phyloP scores from a whole-genome alignment of 2,113 vertebrate genomes.

The Centropristis striata region DNA sequence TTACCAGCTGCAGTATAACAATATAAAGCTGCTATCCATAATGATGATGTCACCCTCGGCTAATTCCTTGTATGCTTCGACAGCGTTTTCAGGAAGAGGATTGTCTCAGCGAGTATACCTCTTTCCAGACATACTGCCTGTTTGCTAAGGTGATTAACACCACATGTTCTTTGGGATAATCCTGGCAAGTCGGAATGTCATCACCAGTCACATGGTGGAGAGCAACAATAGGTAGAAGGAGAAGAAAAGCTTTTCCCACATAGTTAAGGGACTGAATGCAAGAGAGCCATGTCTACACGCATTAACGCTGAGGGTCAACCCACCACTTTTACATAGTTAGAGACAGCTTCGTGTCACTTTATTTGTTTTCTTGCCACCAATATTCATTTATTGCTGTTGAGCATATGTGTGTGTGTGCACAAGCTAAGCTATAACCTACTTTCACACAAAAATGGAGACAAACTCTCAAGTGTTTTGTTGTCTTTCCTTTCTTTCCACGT shows the following conservation, averaged over 20 bases:
- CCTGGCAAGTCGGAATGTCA: slow-evolving; percentile 46
- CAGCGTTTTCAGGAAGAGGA: slow-evolving; percentile 51
- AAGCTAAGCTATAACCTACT: background rate
- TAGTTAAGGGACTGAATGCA: background rate
- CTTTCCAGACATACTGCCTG: slow-evolving; percentile 52
- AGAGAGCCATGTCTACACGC: background rate
- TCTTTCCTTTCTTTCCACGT: background rate
- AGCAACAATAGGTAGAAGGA: slow-evolving; percentile 7
- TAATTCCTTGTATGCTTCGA: slow-evolving; percentile 69
- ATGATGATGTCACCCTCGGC: slow-evolving; percentile 66
- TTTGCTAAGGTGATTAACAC: slow-evolving; percentile 71
- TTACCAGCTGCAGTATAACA: slow-evolving; percentile 33
- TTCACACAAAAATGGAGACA: slow-evolving; percentile 3
- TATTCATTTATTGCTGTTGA: background rate
- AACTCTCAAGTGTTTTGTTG: slow-evolving; percentile 8
- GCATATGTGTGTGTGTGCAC: background rate
- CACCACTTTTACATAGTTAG: too few species aligned
- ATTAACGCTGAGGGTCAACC: too few species aligned
- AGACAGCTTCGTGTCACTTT: background rate
- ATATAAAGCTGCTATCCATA: slow-evolving; percentile 49
- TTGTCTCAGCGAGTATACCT: slow-evolving; percentile 44
- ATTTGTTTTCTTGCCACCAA: background rate
- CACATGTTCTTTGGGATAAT: slow-evolving; percentile 60
- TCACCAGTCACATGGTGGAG: slow-evolving; percentile 24
- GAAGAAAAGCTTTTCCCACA: background rate